Evolutionary conservation across 2,888 invertebrate genomes (phyloP).

Genomic region (Sialis lutaria): DNA sequence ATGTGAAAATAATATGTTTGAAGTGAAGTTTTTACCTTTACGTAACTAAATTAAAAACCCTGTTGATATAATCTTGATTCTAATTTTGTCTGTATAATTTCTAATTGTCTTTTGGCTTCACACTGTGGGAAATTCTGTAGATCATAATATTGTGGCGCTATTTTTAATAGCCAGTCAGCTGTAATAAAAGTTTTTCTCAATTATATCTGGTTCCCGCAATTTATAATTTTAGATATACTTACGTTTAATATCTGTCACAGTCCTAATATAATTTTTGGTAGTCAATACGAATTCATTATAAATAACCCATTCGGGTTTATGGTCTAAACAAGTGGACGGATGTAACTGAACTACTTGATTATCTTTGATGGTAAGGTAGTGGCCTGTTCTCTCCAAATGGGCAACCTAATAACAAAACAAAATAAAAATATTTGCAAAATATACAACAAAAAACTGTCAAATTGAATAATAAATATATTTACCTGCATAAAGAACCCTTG

Average conservation of each 20-base stretch:
- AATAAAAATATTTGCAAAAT: conserved; percentile 2
- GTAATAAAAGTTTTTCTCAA: conserved; percentile 11
- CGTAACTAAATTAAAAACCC: conserved; percentile 47
- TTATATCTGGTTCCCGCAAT: not conserved
- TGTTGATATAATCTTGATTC: conserved; percentile 80
- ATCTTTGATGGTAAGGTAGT: conserved; percentile 97
- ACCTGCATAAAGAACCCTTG: conserved; percentile 99
- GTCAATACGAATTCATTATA: conserved; percentile 99
- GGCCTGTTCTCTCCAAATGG: conserved; percentile 92
- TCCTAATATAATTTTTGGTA: conserved; percentile 98
- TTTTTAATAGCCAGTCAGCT: conserved; percentile 89
- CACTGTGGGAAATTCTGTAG: conserved; percentile 95
- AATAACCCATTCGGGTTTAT: conserved; percentile 99
- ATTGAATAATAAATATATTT: too few species aligned
- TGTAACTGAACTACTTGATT: conserved; percentile 98
- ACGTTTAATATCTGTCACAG: conserved; percentile 98
- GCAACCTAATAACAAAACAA: conserved; percentile 50
- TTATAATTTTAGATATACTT: conserved; percentile 24
- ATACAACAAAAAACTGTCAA: too few species aligned
- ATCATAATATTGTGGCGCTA: conserved; percentile 98
- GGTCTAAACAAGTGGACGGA: conserved; percentile 96
- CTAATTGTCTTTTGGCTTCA: conserved; percentile 86
- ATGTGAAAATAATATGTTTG: too few species aligned
- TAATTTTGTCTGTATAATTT: conserved; percentile 69
- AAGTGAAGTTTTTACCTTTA: not conserved